phyloP scores from a whole-genome alignment of 2,888 invertebrate species.

The Amorpha juglandis region DNA sequence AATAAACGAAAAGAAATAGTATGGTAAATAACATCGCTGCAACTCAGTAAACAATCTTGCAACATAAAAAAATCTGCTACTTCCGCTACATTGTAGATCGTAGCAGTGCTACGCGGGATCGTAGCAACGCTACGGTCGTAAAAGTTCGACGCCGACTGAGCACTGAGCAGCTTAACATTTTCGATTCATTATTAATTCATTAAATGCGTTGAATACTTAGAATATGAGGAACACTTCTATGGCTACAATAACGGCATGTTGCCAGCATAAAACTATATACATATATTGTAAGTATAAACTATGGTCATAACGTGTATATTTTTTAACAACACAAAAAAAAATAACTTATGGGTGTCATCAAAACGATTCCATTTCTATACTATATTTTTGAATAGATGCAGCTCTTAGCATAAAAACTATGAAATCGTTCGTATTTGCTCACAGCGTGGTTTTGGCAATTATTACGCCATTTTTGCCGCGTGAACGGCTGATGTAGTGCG shows the following conservation, averaged over 20 bases:
- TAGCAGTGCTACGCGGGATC: constrained; percentile 46
- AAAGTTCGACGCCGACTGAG: neutral
- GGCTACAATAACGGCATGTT: too few species aligned
- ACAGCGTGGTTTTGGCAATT: constrained; percentile 37
- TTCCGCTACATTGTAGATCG: constrained; percentile 30
- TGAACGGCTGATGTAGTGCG: constrained; percentile 17
- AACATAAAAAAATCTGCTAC: neutral
- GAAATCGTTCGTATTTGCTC: neutral
- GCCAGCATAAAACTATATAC: too few species aligned
- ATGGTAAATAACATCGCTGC: neutral
- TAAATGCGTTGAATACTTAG: too few species aligned
- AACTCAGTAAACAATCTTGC: constrained; percentile 1
- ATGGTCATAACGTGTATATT: too few species aligned
- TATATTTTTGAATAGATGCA: neutral
- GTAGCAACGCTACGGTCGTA: constrained; percentile 40
- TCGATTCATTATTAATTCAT: constrained; percentile 9
- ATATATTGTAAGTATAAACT: too few species aligned
- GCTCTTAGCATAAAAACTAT: neutral
- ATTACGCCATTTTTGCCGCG: constrained; percentile 39
- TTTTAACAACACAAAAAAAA: too few species aligned
- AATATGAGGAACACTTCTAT: too few species aligned
- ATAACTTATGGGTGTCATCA: too few species aligned
- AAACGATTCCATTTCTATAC: neutral
- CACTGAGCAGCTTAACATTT: neutral
- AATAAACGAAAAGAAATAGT: neutral